Evolutionary conservation across 2,797 vertebrate species (phyloP).

Genomic region (Propithecus deckenii): DNA sequence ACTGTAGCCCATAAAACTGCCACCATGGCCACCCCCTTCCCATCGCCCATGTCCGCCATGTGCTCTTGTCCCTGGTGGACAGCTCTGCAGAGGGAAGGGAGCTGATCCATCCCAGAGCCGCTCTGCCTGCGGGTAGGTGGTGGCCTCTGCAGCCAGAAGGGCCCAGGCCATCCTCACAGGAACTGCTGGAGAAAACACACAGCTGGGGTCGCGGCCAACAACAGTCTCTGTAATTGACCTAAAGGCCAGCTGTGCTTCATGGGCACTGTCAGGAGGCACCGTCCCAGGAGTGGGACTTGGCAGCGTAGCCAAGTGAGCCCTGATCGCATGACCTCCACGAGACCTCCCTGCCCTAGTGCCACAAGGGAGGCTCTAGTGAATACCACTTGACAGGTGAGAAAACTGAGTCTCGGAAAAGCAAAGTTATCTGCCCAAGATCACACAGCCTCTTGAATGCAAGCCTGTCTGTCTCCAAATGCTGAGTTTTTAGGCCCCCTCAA

Average conservation of each 20-base stretch:
- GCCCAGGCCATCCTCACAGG: background rate
- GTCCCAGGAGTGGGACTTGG: background rate
- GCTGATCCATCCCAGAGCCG: background rate
- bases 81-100: background rate
- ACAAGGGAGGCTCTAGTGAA: background rate
- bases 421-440: background rate
- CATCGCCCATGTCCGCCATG: rapidly evolving
- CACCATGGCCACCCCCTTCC: no score
- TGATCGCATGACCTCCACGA: background rate
- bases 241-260: background rate
- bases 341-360: background rate
- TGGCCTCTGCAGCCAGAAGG: background rate
- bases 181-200: background rate
- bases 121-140: background rate
- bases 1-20: background rate
- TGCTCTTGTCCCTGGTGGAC: no score
- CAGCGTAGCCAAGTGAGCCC: background rate
- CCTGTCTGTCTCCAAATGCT: background rate
- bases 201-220: background rate
- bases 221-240: background rate
- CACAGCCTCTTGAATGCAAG: background rate
- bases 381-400: background rate
- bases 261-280: background rate
- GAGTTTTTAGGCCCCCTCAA: background rate
- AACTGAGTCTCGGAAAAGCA: background rate